Percentiles rank a stretch among this genome's conserved stretches.
Evolutionary conservation across 1,140 invertebrate genomes (phyloP).

Genomic region (Potamilus streckersoni): DNA sequence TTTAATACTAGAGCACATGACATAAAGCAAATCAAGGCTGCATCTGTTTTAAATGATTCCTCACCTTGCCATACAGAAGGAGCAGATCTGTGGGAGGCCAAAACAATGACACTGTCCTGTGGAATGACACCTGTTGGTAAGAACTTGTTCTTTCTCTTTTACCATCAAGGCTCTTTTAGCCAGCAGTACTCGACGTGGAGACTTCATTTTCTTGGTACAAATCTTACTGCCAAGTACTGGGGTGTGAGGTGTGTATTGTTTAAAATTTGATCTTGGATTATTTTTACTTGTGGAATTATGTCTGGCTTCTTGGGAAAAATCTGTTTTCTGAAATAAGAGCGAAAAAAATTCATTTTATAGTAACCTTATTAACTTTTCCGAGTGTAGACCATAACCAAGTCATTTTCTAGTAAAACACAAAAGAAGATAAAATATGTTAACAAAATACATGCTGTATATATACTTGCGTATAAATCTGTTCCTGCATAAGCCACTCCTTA

Average conservation of each 20-base stretch:
- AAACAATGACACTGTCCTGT: slow-evolving; percentile 52
- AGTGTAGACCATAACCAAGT: no score
- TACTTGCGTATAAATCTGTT: no score
- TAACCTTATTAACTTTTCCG: no score
- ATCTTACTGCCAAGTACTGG: slow-evolving; percentile 29
- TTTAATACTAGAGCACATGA: no score
- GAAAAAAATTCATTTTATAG: no score
- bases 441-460: no score
- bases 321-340: not conserved
- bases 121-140: not conserved
- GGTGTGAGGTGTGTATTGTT: slow-evolving; percentile 40
- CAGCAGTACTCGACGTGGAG: slow-evolving; percentile 47
- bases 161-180: slow-evolving; percentile 44
- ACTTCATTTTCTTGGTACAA: slow-evolving; percentile 42
- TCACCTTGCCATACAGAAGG: slow-evolving; percentile 55
- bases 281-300: not conserved
- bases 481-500: no score
- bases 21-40: no score
- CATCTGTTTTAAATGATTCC: slow-evolving; percentile 1
- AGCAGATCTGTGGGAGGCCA: slow-evolving; percentile 57
- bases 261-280: not conserved
- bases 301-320: not conserved
- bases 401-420: no score
- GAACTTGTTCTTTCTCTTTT: slow-evolving; percentile 26
- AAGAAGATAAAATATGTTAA: no score